Evolutionary conservation across 2,113 vertebrate species (phyloP).

Genomic region (Illadopsis cleaveri): DNA sequence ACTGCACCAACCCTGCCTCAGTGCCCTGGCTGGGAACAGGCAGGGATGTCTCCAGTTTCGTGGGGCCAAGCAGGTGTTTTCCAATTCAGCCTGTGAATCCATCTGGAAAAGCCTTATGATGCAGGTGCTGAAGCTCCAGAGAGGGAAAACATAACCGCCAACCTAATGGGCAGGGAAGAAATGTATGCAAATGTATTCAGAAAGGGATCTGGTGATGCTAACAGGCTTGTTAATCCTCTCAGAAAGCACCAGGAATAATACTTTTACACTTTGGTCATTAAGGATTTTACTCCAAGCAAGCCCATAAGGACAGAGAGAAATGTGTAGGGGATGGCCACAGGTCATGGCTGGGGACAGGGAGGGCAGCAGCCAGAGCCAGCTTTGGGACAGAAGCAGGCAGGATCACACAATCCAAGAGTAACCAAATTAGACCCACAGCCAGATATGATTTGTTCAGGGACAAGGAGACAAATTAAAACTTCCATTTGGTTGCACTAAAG

Average conservation of each 20-base stretch:
- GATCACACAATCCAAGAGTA: not conserved
- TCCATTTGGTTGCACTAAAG: not conserved
- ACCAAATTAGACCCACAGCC: not conserved
- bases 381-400: not conserved
- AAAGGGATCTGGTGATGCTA: not conserved
- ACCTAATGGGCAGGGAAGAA: conserved; percentile 56
- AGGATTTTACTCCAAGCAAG: not conserved
- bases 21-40: not conserved
- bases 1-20: rapidly evolving
- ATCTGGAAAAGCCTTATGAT: conserved; percentile 2
- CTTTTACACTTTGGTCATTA: conserved; percentile 9
- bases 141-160: conserved; percentile 41
- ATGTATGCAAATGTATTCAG: conserved; percentile 61
- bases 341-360: not conserved
- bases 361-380: not conserved
- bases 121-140: conserved; percentile 22
- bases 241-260: conserved; percentile 5
- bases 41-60: rapidly evolving
- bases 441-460: not conserved
- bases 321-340: rapidly evolving
- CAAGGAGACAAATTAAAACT: not conserved
- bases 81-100: not conserved
- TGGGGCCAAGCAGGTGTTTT: not conserved
- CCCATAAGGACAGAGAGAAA: not conserved
- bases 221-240: conserved; percentile 41